These are phyloP conservation scores for Acanthococcus lagerstroemiae DNA, from an alignment of 2,888 invertebrate genomes.

Conservation along the genomic window DNA sequence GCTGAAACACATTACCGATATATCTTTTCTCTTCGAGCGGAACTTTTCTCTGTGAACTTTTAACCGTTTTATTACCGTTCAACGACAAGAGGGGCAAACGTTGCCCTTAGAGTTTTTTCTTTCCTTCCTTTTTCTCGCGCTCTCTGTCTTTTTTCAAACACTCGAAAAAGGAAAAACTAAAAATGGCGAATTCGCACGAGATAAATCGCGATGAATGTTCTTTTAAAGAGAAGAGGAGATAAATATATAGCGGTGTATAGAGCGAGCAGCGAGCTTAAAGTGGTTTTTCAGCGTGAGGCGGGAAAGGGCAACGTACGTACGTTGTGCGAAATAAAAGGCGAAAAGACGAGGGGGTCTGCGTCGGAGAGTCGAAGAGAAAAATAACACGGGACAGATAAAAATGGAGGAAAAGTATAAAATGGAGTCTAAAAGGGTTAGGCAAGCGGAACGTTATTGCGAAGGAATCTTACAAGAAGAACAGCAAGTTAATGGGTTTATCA, in stretches of 20 bases:
- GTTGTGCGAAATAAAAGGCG: background rate
- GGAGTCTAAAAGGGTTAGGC: slow-evolving; percentile 30
- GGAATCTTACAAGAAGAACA: slow-evolving; percentile 32
- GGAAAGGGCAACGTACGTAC: background rate
- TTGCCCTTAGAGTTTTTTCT: background rate
- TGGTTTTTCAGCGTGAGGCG: background rate
- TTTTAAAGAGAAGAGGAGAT: slow-evolving; percentile 5
- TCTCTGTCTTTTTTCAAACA: background rate
- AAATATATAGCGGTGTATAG: slow-evolving; percentile 1
- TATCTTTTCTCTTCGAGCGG: background rate
- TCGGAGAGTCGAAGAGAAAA: slow-evolving; percentile 16
- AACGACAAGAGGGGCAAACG: background rate
- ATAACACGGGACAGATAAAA: slow-evolving; percentile 29
- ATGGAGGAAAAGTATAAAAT: slow-evolving; percentile 29
- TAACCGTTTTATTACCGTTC: background rate
- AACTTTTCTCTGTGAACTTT: background rate
- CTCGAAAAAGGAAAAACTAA: background rate
- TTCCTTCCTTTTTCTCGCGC: background rate
- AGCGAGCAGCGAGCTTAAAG: slow-evolving; percentile 3
- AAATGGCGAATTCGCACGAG: background rate
- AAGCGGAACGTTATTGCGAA: slow-evolving; percentile 32
- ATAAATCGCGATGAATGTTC: slow-evolving; percentile 12
- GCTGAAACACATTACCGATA: background rate
- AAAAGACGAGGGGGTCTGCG: slow-evolving; percentile 7
- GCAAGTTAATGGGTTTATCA: slow-evolving; percentile 35